Evolutionary conservation across 2,888 invertebrate genomes (phyloP), one percentile per base, ranked within the genome.

Genomic region (Punctoribates punctum): DNA sequence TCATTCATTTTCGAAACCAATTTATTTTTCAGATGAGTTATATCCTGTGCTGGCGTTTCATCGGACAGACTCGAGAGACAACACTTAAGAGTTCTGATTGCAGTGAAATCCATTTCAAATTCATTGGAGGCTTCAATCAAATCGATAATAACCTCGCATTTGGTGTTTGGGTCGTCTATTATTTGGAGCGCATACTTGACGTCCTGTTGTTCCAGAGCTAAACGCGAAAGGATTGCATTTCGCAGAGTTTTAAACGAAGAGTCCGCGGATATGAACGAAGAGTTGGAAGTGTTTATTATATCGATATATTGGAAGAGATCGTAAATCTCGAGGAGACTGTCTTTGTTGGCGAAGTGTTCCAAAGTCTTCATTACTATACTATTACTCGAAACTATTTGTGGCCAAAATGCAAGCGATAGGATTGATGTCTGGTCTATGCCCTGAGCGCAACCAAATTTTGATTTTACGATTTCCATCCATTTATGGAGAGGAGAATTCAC

Each of bases 131-230:
- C 46, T 23, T 51, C 38, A 20, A 77, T 62, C 25, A 77, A 65
- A 9, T 72, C 38, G 25, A 75, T 46, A 73, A 77, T 29, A 15
- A 77, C 23, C 34, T 77, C 73, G 25, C 72, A 42, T 51, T 74
- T 75, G 34, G 75, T 77, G n/a, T 62, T 57, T 51, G 74, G 62
- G 38, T 74, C 74, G 62, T 57, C 54, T 1, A n/a, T 54, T 27
- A 78, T 78, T 38, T 78, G 76, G 13, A 78, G 60, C 42, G 60
- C 67, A 57, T 73, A 77, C 51, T 78, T 78, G 4, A 73, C 74
- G 34, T 78, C 73, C 46, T 74, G 60, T n/a, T 75, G 72, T 23
- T 77, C 77, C n/a, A 73, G 25, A 0, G 75, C 65, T 38, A 78
- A 54, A 25, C 77, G 62, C n/a, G 73, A 67, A 15, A 74, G 51